These are phyloP conservation scores for Dromiciops gliroides DNA, from an alignment of 2,113 vertebrate genomes.

Conservation along the genomic window DNA sequence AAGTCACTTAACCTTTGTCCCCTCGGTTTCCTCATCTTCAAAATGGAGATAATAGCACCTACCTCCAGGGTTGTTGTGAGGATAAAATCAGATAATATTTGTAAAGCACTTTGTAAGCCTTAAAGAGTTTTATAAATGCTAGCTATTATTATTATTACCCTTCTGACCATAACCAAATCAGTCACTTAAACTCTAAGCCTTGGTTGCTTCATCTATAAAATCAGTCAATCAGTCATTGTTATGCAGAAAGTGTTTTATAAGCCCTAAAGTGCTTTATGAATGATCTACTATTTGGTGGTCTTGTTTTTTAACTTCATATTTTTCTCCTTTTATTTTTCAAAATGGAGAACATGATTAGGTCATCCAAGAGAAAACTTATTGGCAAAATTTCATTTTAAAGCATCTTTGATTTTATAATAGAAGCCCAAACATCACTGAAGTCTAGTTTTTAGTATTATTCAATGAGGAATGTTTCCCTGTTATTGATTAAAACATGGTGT, in stretches of 20 bases:
- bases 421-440: conserved; percentile 34
- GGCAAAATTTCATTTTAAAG: conserved; percentile 34
- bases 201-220: background rate
- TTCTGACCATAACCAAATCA: background rate
- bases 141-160: background rate
- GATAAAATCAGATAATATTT: background rate
- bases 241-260: background rate
- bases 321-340: conserved; percentile 38
- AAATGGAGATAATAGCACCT: background rate
- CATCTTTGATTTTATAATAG: conserved; percentile 41
- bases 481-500: background rate
- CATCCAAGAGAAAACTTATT: conserved; percentile 14
- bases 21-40: background rate
- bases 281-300: background rate
- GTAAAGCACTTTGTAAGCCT: background rate
- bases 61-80: background rate
- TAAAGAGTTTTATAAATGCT: background rate
- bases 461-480: background rate
- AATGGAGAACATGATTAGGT: conserved; percentile 35
- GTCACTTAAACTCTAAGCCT: background rate
- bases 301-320: conserved; percentile 18
- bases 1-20: background rate
- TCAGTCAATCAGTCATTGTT: background rate
- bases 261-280: background rate
- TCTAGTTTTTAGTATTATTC: background rate